Evolutionary conservation across 2,113 vertebrate genomes (phyloP).

Genomic region (Candoia aspera): DNA sequence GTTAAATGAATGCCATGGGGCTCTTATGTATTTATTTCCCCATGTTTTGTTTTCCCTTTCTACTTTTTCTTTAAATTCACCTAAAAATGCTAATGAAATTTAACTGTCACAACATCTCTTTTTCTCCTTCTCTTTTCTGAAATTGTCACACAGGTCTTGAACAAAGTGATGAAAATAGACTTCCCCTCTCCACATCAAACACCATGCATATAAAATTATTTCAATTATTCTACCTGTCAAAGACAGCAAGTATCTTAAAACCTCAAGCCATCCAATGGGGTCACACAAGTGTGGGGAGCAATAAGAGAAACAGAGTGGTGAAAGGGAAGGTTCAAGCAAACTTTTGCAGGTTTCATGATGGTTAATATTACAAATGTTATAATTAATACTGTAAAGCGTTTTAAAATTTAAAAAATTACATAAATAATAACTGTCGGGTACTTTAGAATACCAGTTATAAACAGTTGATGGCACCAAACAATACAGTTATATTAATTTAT

Average conservation of each 20-base stretch:
- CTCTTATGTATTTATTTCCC: constrained; percentile 43
- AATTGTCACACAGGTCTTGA: constrained; percentile 52
- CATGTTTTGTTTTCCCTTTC: constrained; percentile 52
- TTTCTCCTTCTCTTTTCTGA: constrained; percentile 25
- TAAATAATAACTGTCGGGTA: neutral
- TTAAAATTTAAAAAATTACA: neutral
- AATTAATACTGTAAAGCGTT: neutral
- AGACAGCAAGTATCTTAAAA: constrained; percentile 8
- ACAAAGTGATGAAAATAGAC: constrained; percentile 35
- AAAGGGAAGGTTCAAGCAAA: neutral
- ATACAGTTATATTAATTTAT: neutral
- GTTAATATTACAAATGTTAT: neutral
- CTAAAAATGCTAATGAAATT: constrained; percentile 41
- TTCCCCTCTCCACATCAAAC: constrained; percentile 7
- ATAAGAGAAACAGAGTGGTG: neutral
- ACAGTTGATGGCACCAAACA: neutral
- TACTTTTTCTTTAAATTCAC: constrained; percentile 29
- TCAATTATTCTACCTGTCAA: constrained; percentile 53
- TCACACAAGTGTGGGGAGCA: too few species aligned
- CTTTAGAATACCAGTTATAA: neutral
- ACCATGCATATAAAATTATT: neutral
- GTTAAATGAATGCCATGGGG: constrained; percentile 48
- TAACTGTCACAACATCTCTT: constrained; percentile 37
- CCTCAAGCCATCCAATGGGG: neutral
- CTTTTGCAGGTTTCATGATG: neutral